Base-by-base conservation (phyloP, 2,888 invertebrate genomes). In the Andrena hattorfiana region DNA sequence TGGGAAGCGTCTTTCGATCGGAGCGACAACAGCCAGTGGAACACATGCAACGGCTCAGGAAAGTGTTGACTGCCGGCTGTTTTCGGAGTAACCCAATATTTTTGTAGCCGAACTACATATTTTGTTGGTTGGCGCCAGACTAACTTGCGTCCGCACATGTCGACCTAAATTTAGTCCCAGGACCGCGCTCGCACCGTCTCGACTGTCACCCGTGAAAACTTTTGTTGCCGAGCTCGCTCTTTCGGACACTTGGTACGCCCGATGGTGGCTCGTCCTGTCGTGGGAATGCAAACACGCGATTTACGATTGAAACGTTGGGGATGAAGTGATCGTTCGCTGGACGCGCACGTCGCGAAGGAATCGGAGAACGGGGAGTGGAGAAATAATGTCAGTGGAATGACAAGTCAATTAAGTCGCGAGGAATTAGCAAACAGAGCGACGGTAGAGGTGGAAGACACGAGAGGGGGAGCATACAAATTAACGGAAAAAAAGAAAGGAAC, bases 61-160 rank as follows among this genome's bases (percentile, higher is more conserved):
- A 92, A 93, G 94, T 93, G 94, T 92, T 92, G 93, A 94, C 91
- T 92, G 88, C 87, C 89, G 89, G 86, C 85, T 93, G 92, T 93
- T 94, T 93, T 91, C 86, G 84, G 86, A 92, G 94, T 94, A 94
- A 94, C 93, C 87, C 89, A 92, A 94, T 93, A 94, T 93, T 91
- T 90, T 91, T 89, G 88, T 87, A 88, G 87, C 82, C 86, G 83
- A 79, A 87, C 89, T 87, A 84, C 81, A 83, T 85, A 88, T 88
- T 90, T 86, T 81, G 85, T 85, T 85, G 87, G 71, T 87, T 91
- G 93, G 93, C 93, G 93, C 93, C 93, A 92, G 92, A 90, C 92
- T 87, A 82, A 87, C 84, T 89, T 87, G 80, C 89, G 88, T 87
- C 84, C 86, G 82, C 91, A 91, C 89, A 90, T 92, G 92, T 90